Conservation (phyloP, 2,888 invertebrate species). For the Ashinkailepas kermadecensis region DNA sequence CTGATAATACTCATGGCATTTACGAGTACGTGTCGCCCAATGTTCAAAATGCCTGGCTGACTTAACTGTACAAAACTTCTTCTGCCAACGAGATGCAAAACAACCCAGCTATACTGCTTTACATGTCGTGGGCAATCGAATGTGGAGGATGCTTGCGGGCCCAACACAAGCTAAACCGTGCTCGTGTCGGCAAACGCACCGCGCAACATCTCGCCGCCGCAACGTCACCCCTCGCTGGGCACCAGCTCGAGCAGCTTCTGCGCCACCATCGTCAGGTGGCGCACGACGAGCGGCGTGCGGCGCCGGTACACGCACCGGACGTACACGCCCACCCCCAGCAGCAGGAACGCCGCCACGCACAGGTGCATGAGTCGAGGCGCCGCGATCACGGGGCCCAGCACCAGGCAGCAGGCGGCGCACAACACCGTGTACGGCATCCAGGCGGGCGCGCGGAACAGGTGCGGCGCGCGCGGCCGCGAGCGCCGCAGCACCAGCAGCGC, state of each 20-base stretch:
- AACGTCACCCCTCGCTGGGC: no score
- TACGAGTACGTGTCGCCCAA: no score
- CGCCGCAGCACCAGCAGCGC: conserved; percentile 63
- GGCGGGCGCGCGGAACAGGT: conserved; percentile 62
- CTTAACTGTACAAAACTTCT: no score
- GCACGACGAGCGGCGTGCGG: not conserved
- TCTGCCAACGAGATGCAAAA: no score
- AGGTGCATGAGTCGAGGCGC: conserved; percentile 69
- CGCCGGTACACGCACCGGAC: conserved; percentile 59
- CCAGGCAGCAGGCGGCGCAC: conserved; percentile 60
- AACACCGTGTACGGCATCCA: conserved; percentile 64
- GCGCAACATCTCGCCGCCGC: no score
- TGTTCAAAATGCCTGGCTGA: no score
- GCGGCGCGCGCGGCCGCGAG: conserved; percentile 56
- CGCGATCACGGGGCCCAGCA: conserved; percentile 63
- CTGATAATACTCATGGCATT: no score
- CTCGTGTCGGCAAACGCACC: no score
- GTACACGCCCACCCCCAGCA: conserved; percentile 61
- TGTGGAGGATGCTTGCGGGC: no score
- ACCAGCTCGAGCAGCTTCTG: not conserved
- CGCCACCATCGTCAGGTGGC: not conserved
- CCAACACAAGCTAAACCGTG: no score
- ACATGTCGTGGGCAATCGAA: no score
- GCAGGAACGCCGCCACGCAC: conserved; percentile 62
- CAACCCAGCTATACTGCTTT: no score